These are phyloP conservation scores for Sebastes kiyomatsui DNA, from an alignment of 2,797 vertebrate genomes.

Conservation along the genomic window DNA sequence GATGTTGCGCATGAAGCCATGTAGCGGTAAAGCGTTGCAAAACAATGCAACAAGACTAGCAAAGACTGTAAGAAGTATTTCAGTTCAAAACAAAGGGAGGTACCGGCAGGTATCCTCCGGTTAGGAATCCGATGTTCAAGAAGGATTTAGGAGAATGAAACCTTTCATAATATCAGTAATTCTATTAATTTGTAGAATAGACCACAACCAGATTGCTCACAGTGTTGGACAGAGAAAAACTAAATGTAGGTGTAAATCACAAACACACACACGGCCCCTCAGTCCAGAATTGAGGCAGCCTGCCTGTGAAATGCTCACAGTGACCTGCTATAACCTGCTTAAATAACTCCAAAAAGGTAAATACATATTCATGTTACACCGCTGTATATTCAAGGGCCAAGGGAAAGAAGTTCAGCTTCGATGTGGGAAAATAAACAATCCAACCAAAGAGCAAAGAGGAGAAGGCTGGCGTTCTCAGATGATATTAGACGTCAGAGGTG, in stretches of 20 bases:
- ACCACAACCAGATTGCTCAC: neutral
- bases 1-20: conserved; percentile 1
- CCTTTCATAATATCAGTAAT: neutral
- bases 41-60: neutral
- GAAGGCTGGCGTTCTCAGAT: conserved; percentile 27
- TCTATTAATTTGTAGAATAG: neutral
- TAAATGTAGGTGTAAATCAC: neutral
- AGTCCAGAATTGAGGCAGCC: neutral
- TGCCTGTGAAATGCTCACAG: neutral
- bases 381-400: conserved; percentile 1
- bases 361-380: neutral
- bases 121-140: neutral
- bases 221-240: neutral
- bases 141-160: neutral
- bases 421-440: conserved; percentile 63
- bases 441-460: conserved; percentile 14
- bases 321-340: conserved; percentile 4
- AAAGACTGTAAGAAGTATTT: neutral
- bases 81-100: neutral
- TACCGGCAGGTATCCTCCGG: neutral
- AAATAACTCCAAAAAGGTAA: neutral
- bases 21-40: neutral
- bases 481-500: conserved; percentile 49
- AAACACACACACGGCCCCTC: neutral
- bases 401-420: neutral